A percentile compares a stretch with the other conserved stretches of the same genome.
Evolutionary conservation across 2,888 invertebrate species (phyloP).

Genomic region (Eupithecia vulgata): DNA sequence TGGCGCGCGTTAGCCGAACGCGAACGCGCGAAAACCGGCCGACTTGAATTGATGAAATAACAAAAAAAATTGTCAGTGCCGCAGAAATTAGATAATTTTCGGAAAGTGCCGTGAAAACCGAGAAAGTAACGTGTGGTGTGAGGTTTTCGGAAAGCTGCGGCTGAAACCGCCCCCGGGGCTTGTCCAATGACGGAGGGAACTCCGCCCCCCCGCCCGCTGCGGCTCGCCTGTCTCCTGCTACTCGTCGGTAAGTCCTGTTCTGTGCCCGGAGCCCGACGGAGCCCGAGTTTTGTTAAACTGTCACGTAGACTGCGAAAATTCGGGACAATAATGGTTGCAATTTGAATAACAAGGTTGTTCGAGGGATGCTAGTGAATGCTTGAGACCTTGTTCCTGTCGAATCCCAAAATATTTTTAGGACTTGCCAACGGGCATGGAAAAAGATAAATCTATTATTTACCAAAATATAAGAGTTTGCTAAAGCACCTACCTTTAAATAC

Average conservation of each 20-base stretch:
- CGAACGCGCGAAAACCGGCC: slow-evolving; percentile 47
- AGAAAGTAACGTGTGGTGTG: slow-evolving; percentile 37
- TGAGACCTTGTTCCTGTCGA: neutral
- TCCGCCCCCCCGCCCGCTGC: slow-evolving; percentile 69
- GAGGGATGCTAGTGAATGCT: neutral
- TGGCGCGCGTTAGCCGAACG: slow-evolving; percentile 52
- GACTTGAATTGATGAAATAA: neutral
- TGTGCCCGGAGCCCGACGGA: neutral
- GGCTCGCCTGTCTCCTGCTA: slow-evolving; percentile 62
- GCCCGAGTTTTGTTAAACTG: neutral
- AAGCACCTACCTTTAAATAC: neutral
- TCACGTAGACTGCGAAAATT: slow-evolving; percentile 3
- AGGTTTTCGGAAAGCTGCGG: slow-evolving; percentile 45
- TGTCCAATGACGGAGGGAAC: slow-evolving; percentile 77
- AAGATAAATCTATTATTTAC: neutral
- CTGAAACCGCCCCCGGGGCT: slow-evolving; percentile 69
- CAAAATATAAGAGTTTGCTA: neutral
- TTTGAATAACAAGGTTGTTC: slow-evolving; percentile 1
- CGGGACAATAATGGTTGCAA: neutral
- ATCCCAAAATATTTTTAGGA: neutral
- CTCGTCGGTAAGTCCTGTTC: slow-evolving; percentile 67
- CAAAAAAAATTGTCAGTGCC: neutral
- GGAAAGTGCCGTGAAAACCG: slow-evolving; percentile 28
- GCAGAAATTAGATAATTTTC: slow-evolving; percentile 17
- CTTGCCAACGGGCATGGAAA: neutral